phyloP scores from a whole-genome alignment of 2,113 vertebrate genomes.

The Tringa solitaria region DNA sequence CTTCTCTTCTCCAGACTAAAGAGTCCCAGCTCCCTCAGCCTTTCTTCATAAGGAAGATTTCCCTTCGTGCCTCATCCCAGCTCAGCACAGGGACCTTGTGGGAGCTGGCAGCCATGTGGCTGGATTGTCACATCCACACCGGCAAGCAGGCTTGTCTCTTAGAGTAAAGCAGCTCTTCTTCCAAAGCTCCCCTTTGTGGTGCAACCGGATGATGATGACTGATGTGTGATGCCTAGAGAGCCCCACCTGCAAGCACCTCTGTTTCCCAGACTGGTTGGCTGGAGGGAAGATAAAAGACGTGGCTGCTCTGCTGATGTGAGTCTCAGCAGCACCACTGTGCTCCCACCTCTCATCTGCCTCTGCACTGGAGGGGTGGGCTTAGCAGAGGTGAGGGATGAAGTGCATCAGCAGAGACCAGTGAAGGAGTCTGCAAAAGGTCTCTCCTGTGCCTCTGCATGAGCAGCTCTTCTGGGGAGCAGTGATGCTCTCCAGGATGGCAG shows the following conservation, averaged over 20 bases:
- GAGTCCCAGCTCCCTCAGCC: no score
- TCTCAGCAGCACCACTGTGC: neutral
- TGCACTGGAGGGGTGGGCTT: neutral
- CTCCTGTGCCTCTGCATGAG: neutral
- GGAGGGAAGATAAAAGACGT: neutral
- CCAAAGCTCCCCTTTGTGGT: neutral
- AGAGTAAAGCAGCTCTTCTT: neutral
- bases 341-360: neutral
- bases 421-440: neutral
- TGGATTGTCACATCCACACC: neutral
- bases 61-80: accelerated
- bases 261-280: neutral
- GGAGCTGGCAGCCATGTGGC: neutral
- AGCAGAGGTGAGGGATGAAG: neutral
- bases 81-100: neutral
- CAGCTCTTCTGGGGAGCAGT: neutral
- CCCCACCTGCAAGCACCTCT: neutral
- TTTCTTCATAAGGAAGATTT: no score
- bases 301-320: neutral
- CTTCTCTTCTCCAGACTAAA: no score
- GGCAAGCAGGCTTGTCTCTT: neutral
- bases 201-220: neutral
- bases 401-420: neutral
- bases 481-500: neutral
- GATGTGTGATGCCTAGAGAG: neutral